Percentiles rank a stretch among this genome's conserved stretches.
Evolutionary conservation across 2,113 vertebrate species (phyloP).

Genomic region (Ammodramus savannarum): DNA sequence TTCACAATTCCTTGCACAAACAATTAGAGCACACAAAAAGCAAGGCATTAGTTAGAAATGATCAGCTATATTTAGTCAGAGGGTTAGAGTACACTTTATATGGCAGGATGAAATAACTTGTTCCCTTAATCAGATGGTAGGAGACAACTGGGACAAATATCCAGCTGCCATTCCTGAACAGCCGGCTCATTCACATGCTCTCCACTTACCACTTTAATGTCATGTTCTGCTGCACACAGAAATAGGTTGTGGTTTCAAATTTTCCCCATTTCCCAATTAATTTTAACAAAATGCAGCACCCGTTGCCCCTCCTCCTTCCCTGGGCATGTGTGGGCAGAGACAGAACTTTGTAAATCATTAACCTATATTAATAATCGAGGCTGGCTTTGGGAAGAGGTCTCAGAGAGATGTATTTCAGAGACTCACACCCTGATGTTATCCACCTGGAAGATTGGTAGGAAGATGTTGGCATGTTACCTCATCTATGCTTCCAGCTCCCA

Average conservation of each 20-base stretch:
- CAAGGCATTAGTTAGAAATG: neutral
- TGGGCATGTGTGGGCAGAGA: accelerated
- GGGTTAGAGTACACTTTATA: neutral
- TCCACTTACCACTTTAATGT: neutral
- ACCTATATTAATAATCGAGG: accelerated
- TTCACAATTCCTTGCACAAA: neutral
- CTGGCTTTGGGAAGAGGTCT: neutral
- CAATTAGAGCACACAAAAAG: neutral
- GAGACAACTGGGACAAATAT: neutral
- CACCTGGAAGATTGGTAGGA: neutral
- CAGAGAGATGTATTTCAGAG: neutral
- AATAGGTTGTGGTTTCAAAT: neutral
- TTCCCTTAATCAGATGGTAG: neutral
- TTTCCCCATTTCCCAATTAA: neutral
- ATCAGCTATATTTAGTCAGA: neutral
- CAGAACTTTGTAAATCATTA: neutral
- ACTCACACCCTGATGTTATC: neutral
- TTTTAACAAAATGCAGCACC: neutral
- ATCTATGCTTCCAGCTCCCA: neutral
- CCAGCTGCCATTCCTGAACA: constrained; percentile 8
- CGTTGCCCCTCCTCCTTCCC: neutral
- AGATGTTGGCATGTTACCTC: neutral
- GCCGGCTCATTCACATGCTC: neutral
- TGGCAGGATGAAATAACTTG: neutral
- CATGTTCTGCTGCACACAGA: neutral